Percentiles rank a stretch among this genome's conserved stretches.
These are phyloP conservation scores for Ibycter americanus DNA, from an alignment of 2,797 vertebrate species.

Conservation along the genomic window DNA sequence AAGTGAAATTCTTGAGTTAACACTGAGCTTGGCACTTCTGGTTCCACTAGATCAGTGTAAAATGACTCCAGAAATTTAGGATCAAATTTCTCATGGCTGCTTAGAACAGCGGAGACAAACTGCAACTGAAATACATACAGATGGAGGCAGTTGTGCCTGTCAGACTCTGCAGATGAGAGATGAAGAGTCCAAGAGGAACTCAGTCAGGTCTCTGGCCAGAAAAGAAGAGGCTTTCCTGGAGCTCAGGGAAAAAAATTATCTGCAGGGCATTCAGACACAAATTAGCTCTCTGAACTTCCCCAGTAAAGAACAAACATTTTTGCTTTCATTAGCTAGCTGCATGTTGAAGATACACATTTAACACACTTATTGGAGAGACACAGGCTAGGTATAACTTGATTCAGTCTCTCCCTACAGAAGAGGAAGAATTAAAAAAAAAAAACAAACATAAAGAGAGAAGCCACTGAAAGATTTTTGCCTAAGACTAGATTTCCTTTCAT, in stretches of 20 bases:
- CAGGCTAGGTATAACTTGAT: background rate
- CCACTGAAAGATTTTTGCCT: background rate
- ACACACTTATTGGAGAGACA: background rate
- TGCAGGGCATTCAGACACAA: background rate
- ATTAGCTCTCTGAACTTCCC: background rate
- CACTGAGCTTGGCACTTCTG: background rate
- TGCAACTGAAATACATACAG: background rate
- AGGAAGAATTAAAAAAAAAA: background rate
- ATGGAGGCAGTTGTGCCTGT: background rate
- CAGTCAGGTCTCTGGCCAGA: background rate
- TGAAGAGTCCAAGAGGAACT: background rate
- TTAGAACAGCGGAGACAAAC: background rate
- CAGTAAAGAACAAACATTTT: background rate
- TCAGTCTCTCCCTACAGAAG: background rate
- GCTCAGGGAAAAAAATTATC: background rate
- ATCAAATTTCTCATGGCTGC: background rate
- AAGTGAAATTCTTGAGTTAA: background rate
- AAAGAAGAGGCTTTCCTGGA: background rate
- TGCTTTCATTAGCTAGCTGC: background rate
- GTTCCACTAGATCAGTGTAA: background rate
- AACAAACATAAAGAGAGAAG: background rate
- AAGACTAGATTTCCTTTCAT: conserved; percentile 4
- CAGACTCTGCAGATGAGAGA: background rate
- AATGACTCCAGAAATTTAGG: background rate
- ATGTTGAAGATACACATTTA: background rate